Conservation (phyloP, 2,888 invertebrate genomes). For the Polietes domitor region DNA sequence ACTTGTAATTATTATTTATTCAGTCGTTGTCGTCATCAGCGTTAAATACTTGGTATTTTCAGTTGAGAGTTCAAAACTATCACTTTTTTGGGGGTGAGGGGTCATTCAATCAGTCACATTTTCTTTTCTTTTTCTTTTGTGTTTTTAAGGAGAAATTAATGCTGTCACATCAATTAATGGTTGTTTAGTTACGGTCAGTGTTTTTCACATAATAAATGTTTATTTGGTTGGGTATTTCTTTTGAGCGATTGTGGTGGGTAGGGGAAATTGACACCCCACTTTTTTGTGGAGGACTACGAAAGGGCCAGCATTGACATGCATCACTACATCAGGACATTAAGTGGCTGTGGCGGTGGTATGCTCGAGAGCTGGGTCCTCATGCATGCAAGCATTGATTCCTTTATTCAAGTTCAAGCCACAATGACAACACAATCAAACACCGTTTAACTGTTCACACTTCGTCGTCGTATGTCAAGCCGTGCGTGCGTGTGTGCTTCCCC, state of each 20-base stretch:
- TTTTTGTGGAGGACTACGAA: neutral
- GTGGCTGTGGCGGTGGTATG: neutral
- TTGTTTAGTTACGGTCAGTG: neutral
- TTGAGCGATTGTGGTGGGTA: too few species aligned
- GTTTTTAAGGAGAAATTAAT: neutral
- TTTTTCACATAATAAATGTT: neutral
- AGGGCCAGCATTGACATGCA: neutral
- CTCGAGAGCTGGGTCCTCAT: neutral
- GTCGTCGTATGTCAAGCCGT: constrained; percentile 58
- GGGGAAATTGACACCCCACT: constrained; percentile 20
- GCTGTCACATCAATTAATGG: neutral
- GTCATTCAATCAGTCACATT: neutral
- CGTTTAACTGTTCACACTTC: constrained; percentile 69
- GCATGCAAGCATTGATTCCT: neutral
- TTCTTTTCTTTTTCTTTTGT: constrained; percentile 1
- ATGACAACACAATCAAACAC: constrained; percentile 63
- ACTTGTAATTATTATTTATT: constrained; percentile 24
- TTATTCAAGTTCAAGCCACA: constrained; percentile 36
- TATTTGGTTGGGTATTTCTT: neutral
- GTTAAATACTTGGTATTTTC: constrained; percentile 6
- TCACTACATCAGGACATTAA: neutral
- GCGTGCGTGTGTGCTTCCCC: constrained; percentile 53
- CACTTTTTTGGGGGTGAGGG: constrained; percentile 19
- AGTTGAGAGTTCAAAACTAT: neutral
- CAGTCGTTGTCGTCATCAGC: constrained; percentile 61